Evolutionary conservation across 1,140 invertebrate species (phyloP), one percentile per base, ranked within the genome.

Genomic region (Drosophila asahinai): DNA sequence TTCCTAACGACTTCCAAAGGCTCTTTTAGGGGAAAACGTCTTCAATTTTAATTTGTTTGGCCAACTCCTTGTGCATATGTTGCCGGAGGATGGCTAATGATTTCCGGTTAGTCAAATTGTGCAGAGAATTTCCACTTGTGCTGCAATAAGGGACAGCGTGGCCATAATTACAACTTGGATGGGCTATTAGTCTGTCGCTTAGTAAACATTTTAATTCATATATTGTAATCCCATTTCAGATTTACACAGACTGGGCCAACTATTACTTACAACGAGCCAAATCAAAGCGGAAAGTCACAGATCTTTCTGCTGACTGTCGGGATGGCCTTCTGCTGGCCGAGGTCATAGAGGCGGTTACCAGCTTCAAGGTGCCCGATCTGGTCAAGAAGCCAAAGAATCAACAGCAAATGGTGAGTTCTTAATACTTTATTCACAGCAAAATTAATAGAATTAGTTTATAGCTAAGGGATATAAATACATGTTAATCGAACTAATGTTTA

Each of bases 211-310:
- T 63, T 43, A 70, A 48, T 78, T 61, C 17, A 63, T 43, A 47
- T 49, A 38, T 30, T 61, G 27, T 51, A 40, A 45, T 45, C 7
- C 5, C 4, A 33, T 25, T 52, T 42, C 94, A 99, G 98, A 98
- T 99, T 86, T 99, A 99, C 93, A 98, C 98, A 27, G 98, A 99
- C 93, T 99, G 98, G 98, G 98, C 98, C 27, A 99, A 99, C 94
- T 98, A 99, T 92, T 99, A 99, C 93, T 93, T 99, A 94, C 98
- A 99, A 93, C 97, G 98, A 92, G 96, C 96, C 40, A 95, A 96
- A 61, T 97, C 96, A 67, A 97, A 97, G 80, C 95, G 96, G 64
- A 95, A 97, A 76, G 97, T 98, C 62, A 95, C 95, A 63, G 97
- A 97, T 93, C 95, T 99, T 36, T 97, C 98, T 52, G 94, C 95